A percentile compares a stretch with the other conserved stretches of the same genome.
phyloP scores from a whole-genome alignment of 2,888 invertebrate species.

The Anthophora plumipes region DNA sequence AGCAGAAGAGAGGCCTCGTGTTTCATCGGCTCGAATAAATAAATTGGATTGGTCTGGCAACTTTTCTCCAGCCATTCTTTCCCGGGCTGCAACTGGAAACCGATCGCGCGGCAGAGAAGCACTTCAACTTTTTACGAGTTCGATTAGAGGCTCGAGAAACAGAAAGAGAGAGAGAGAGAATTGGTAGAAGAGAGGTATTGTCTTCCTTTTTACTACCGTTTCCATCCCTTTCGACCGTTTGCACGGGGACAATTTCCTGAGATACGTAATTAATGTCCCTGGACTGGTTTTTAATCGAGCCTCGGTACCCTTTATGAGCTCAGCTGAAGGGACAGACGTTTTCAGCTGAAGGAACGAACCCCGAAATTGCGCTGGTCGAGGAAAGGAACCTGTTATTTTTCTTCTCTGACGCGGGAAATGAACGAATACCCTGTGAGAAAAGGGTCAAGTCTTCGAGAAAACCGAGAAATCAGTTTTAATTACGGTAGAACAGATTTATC shows the following conservation, averaged over 20 bases:
- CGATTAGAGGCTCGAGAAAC: conserved; percentile 49
- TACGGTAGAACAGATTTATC: too few species aligned
- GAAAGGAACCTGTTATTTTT: too few species aligned
- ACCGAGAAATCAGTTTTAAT: too few species aligned
- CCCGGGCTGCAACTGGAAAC: conserved; percentile 35
- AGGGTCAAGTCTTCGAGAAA: too few species aligned
- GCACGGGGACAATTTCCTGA: conserved; percentile 47
- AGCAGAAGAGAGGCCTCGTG: conserved; percentile 12
- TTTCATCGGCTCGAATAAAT: conserved; percentile 61
- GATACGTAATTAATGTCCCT: conserved; percentile 21
- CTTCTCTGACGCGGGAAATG: too few species aligned
- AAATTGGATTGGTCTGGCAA: conserved; percentile 65
- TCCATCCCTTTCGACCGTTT: not conserved
- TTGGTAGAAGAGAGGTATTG: conserved; percentile 21
- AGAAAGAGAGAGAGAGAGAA: not conserved
- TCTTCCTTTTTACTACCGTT: conserved; percentile 24
- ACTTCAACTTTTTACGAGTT: conserved; percentile 61
- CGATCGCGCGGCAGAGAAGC: conserved; percentile 45
- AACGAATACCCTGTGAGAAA: too few species aligned
- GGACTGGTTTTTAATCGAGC: conserved; percentile 39
- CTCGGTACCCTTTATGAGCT: not conserved
- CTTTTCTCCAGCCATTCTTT: conserved; percentile 40
- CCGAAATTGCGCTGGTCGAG: too few species aligned
- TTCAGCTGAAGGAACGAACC: too few species aligned
- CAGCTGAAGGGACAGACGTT: too few species aligned